These are phyloP conservation scores for Buceros bicornis DNA, from an alignment of 2,797 vertebrate genomes.

Conservation along the genomic window DNA sequence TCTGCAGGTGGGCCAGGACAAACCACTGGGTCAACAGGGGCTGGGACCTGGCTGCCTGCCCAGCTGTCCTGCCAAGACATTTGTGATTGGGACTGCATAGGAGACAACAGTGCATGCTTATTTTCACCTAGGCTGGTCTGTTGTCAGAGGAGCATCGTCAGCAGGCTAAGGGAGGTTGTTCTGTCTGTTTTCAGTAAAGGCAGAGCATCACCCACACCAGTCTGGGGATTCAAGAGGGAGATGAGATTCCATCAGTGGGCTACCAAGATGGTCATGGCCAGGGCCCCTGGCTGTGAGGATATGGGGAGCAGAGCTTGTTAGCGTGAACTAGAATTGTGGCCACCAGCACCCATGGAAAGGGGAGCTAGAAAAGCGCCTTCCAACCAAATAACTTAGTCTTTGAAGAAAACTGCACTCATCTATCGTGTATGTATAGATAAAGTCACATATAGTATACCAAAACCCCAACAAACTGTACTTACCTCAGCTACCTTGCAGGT, in stretches of 20 bases:
- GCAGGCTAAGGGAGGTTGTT: not conserved
- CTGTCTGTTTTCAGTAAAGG: not conserved
- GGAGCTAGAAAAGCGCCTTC: not conserved
- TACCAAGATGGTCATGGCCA: rapidly evolving
- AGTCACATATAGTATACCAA: not conserved
- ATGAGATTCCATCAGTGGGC: not conserved
- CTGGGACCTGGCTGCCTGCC: not conserved
- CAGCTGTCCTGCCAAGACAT: rapidly evolving
- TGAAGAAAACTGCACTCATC: not conserved
- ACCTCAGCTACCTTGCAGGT: not conserved
- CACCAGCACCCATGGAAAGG: not conserved
- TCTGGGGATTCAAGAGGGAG: not conserved
- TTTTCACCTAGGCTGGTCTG: not conserved
- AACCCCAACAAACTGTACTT: not conserved
- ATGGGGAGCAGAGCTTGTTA: not conserved
- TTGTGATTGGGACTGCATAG: not conserved
- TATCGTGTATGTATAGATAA: not conserved
- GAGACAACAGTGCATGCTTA: rapidly evolving
- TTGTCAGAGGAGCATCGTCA: not conserved
- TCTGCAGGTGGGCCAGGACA: not conserved
- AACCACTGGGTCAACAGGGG: not conserved
- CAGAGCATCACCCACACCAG: not conserved
- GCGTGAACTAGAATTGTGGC: not conserved
- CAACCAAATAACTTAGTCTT: not conserved
- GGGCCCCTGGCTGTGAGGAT: not conserved